Base-by-base conservation (phyloP, 2,113 vertebrate genomes). In the Neopipo cinnamomea region DNA sequence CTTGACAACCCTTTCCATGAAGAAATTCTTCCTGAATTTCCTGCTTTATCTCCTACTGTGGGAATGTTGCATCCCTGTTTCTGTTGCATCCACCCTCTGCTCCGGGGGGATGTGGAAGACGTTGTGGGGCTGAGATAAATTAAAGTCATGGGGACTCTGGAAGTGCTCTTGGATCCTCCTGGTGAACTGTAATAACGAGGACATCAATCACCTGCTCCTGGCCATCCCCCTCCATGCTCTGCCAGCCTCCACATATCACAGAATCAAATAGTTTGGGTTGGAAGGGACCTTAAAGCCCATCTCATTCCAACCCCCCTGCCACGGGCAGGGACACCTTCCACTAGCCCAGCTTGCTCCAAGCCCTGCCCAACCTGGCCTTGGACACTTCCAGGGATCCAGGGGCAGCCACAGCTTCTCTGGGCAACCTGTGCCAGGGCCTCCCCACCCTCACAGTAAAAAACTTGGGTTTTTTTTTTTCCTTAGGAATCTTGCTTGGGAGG, bases 41-140 rank as follows among this genome's bases (percentile, higher is more conserved):
- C 30, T 76, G 82, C 35, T 58, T 25, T 1, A 0, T 11, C 12
- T 70, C 62, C 50, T 50, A 2, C 33, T 10, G 6, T 2, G 2
- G 66, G 47, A 35, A 33, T 2, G 62, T 27, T 16, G 59, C 14
- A 6, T 8, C 77, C 66, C 56, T 1, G 1, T 35, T 50, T 41
- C 41, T 30, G 13, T 23, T 59, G 30, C 35, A 25, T 6, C 25
- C 44, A 16, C 15, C 21, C 63, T 73, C 58, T 58, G 81, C 28
- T 71, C 78, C 17, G 74, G 44, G 47, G 49, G 21, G 25, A 46
- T 3, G 31, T 8, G 7, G 47, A 23, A 81, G 24, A 9, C 42
- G 15, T 35, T 0, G 0, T 31, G 35, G 56, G 88, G 63, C 76
- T 91, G 68, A 85, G 80, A 88, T 14, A 27, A 88, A 72, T 76